Conservation (phyloP, 2,888 invertebrate species). For the Pantelozetes paolii region DNA sequence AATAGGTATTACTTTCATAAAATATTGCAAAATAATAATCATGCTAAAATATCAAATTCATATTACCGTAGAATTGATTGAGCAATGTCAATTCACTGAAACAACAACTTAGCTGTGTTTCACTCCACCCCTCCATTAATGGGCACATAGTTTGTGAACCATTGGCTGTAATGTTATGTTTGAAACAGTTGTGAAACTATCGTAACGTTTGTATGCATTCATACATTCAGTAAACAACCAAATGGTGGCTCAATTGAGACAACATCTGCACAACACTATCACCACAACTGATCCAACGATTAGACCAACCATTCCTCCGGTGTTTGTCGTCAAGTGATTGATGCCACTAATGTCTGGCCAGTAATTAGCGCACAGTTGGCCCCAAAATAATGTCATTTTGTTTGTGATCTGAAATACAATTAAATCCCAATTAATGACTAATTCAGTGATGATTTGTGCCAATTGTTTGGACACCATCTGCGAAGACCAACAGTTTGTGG, state of each 20-base stretch:
- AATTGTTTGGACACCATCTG: constrained; percentile 67
- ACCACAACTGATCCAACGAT: not conserved
- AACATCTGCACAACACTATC: not conserved
- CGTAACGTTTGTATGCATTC: too few species aligned
- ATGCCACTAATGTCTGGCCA: not conserved
- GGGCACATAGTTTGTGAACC: too few species aligned
- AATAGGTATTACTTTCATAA: too few species aligned
- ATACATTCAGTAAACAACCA: not conserved
- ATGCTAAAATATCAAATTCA: too few species aligned
- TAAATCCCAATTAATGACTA: not conserved
- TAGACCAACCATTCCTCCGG: not conserved
- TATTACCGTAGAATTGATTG: too few species aligned
- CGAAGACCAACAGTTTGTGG: constrained; percentile 67
- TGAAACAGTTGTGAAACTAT: too few species aligned
- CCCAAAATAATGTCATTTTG: not conserved
- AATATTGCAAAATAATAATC: too few species aligned
- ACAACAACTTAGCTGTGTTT: too few species aligned
- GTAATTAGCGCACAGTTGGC: not conserved
- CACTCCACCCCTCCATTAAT: too few species aligned
- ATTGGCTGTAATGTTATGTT: too few species aligned
- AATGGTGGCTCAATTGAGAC: not conserved
- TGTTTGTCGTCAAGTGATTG: not conserved
- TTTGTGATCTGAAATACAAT: not conserved
- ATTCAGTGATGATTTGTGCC: constrained; percentile 58
- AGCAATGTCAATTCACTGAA: too few species aligned